Evolutionary conservation across 2,888 invertebrate genomes (phyloP).

Genomic region (Adelphocoris suturalis): DNA sequence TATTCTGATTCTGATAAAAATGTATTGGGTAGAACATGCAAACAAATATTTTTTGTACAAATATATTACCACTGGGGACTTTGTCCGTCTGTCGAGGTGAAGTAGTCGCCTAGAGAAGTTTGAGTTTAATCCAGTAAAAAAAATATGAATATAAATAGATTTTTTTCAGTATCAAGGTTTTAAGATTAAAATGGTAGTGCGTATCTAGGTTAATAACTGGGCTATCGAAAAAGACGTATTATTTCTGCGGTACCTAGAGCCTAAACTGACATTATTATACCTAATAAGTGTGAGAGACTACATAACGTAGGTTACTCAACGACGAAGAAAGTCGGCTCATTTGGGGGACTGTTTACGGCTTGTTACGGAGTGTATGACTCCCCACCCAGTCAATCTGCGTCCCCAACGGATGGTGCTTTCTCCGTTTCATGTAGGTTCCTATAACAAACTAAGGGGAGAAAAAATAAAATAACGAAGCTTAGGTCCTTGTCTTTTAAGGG

Average conservation of each 20-base stretch:
- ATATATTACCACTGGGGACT: too few species aligned
- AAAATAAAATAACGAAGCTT: not conserved
- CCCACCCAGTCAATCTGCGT: not conserved
- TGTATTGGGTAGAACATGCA: too few species aligned
- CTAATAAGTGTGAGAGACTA: not conserved
- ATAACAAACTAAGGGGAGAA: not conserved
- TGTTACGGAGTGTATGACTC: slow-evolving; percentile 30
- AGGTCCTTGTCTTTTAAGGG: not conserved
- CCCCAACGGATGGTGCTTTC: not conserved
- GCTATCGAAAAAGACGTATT: too few species aligned
- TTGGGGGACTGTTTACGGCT: slow-evolving; percentile 12
- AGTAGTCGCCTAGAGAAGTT: too few species aligned
- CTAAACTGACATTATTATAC: not conserved
- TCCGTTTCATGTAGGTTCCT: not conserved
- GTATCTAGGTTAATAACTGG: not conserved
- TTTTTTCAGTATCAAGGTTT: too few species aligned
- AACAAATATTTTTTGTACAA: too few species aligned
- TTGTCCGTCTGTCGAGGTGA: too few species aligned
- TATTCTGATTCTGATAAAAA: too few species aligned
- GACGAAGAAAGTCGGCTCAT: slow-evolving; percentile 20
- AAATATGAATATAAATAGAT: too few species aligned
- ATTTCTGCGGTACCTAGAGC: too few species aligned
- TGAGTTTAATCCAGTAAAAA: too few species aligned
- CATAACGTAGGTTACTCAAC: slow-evolving; percentile 17
- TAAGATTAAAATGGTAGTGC: too few species aligned